Percentiles rank a stretch among this genome's conserved stretches.
These are phyloP conservation scores for Hydrotaea diabolus DNA, from an alignment of 2,888 invertebrate species.

Conservation along the genomic window DNA sequence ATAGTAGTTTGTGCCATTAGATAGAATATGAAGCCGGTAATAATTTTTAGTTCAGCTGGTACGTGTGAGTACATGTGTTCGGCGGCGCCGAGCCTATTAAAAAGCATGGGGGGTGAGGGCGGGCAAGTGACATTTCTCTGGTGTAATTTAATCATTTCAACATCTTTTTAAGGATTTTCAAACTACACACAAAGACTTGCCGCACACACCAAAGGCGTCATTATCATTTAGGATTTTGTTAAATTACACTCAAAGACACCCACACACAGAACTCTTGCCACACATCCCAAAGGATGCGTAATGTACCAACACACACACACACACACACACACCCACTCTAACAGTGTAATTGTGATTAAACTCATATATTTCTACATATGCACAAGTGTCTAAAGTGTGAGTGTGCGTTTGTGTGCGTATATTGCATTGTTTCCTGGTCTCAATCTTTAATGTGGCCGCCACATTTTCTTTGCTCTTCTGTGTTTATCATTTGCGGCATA, in stretches of 20 bases:
- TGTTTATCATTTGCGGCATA: too few relatives aligned
- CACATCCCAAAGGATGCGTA: neutral
- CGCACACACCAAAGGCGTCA: neutral
- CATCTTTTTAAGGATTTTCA: neutral
- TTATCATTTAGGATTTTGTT: neutral
- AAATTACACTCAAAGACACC: neutral
- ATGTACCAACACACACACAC: neutral
- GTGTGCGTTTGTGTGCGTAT: neutral
- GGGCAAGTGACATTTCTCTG: neutral
- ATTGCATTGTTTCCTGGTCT: neutral
- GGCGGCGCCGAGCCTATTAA: constrained; percentile 18
- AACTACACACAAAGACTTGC: neutral
- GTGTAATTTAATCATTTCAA: constrained; percentile 18
- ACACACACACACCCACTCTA: neutral
- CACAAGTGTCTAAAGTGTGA: too few relatives aligned
- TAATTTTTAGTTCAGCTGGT: neutral
- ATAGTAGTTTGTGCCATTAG: too few relatives aligned
- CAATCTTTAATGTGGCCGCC: too few relatives aligned
- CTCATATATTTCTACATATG: neutral
- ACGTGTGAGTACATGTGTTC: too few relatives aligned
- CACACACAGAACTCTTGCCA: too few relatives aligned
- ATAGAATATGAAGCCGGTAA: neutral
- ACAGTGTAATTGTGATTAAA: neutral
- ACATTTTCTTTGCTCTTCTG: neutral
- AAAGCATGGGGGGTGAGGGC: neutral